A percentile compares a stretch with the other conserved stretches of the same genome.
Evolutionary conservation across 2,113 vertebrate species (phyloP).

Genomic region (Thinocorus orbignyianus): DNA sequence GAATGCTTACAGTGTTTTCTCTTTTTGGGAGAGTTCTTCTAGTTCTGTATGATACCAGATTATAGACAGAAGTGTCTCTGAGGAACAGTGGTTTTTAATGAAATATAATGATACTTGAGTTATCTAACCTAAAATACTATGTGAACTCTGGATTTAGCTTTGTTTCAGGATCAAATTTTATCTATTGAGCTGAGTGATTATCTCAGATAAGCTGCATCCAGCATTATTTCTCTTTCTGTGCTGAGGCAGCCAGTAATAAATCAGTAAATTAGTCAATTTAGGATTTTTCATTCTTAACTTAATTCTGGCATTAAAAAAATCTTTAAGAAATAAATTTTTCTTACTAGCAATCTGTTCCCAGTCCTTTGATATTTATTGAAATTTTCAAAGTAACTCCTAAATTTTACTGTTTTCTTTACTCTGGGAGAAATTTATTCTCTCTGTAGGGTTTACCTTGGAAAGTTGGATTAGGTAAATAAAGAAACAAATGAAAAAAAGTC

Average conservation of each 20-base stretch:
- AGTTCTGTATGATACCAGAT: neutral
- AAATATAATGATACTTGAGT: neutral
- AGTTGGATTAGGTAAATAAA: neutral
- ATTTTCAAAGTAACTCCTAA: neutral
- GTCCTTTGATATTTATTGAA: neutral
- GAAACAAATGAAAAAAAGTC: neutral
- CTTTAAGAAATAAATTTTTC: neutral
- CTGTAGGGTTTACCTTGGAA: neutral
- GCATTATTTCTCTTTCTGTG: neutral
- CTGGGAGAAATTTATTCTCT: neutral
- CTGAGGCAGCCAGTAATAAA: neutral
- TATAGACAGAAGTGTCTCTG: neutral
- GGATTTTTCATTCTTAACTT: neutral
- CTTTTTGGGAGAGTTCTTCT: neutral
- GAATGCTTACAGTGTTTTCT: neutral
- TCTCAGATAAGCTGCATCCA: neutral
- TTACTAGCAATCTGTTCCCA: neutral
- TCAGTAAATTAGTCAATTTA: neutral
- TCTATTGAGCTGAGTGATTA: neutral
- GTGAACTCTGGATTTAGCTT: neutral
- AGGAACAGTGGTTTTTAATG: neutral
- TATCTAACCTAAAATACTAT: neutral
- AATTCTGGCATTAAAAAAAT: neutral
- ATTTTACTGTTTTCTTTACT: neutral
- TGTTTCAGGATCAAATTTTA: neutral